These are phyloP conservation scores for Eupleurogrammus muticus DNA, from an alignment of 2,797 vertebrate species.

Conservation along the genomic window DNA sequence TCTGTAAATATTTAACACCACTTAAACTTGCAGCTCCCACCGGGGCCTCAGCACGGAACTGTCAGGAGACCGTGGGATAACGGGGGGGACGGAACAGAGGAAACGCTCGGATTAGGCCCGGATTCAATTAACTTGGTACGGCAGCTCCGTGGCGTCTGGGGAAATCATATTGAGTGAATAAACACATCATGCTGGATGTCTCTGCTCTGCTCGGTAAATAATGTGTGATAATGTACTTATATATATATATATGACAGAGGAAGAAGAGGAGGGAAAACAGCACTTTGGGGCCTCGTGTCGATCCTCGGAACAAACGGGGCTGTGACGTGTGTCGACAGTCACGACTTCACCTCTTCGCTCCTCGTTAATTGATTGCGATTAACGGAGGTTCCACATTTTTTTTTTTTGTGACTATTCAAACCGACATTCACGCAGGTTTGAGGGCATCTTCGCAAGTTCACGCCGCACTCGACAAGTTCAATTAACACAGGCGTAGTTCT, in stretches of 20 bases:
- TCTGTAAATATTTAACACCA: slow-evolving; percentile 84
- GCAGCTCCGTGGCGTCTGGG: slow-evolving; percentile 66
- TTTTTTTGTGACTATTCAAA: too few species aligned
- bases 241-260: slow-evolving; percentile 10
- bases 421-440: too few species aligned
- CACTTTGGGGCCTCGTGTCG: slow-evolving; percentile 53
- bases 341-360: slow-evolving; percentile 40
- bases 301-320: slow-evolving; percentile 29
- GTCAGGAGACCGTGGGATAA: slow-evolving; percentile 67
- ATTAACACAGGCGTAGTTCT: too few species aligned
- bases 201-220: slow-evolving; percentile 74
- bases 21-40: slow-evolving; percentile 79
- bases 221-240: slow-evolving; percentile 43
- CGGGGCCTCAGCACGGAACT: slow-evolving; percentile 57
- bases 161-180: slow-evolving; percentile 86
- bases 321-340: slow-evolving; percentile 59
- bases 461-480: too few species aligned
- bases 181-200: slow-evolving; percentile 79
- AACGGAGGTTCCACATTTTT: too few species aligned
- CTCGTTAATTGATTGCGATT: slow-evolving; percentile 72
- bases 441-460: too few species aligned
- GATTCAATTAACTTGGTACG: slow-evolving; percentile 81
- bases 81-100: slow-evolving; percentile 30
- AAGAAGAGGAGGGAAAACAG: slow-evolving; percentile 20
- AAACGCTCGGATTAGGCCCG: slow-evolving; percentile 74